These are phyloP conservation scores for Leucopsar rothschildi DNA, from an alignment of 2,113 vertebrate genomes.

Conservation along the genomic window DNA sequence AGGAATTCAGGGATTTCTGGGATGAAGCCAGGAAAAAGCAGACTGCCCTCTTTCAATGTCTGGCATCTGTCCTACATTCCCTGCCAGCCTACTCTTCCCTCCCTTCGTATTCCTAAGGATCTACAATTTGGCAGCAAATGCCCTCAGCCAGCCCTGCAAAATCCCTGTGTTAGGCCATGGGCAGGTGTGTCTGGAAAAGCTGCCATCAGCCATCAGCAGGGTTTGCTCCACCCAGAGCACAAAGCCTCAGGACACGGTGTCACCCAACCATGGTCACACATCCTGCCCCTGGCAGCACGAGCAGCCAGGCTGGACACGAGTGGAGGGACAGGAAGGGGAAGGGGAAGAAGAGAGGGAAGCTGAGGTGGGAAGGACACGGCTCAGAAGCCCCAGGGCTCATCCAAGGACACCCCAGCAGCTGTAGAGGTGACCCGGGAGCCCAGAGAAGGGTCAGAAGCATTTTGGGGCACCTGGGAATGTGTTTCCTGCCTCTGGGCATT, in stretches of 20 bases:
- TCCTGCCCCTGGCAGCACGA: accelerated
- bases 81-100: neutral
- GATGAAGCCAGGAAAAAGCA: neutral
- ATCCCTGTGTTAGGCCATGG: neutral
- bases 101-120: accelerated
- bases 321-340: neutral
- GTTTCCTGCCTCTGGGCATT: accelerated
- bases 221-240: neutral
- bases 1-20: neutral
- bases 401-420: neutral
- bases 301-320: accelerated
- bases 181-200: neutral
- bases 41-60: neutral
- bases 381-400: neutral
- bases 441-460: neutral
- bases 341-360: neutral
- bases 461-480: neutral
- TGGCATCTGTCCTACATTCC: neutral
- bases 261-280: accelerated
- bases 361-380: accelerated
- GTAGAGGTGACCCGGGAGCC: accelerated
- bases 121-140: neutral
- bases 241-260: accelerated
- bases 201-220: neutral
- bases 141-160: neutral